Percentiles rank a stretch among this genome's conserved stretches.
Conservation (phyloP, 2,113 vertebrate species). For the Odontesthes bonariensis region DNA sequence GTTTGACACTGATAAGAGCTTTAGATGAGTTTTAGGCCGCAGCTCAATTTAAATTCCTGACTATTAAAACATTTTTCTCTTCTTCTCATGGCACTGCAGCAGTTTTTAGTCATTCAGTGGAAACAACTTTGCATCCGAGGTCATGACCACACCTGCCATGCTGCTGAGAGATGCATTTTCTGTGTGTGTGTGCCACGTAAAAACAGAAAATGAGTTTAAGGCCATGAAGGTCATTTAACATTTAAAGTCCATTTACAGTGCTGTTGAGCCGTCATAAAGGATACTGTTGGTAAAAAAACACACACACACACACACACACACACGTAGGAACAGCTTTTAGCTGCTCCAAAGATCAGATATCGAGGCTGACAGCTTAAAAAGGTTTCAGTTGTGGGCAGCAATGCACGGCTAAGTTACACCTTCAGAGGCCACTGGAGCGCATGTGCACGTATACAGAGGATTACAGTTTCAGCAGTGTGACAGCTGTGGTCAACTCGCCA, state of each 20-base stretch:
- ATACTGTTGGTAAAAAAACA: slow-evolving; percentile 41
- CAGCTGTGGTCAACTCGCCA: slow-evolving; percentile 53
- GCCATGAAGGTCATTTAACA: slow-evolving; percentile 54
- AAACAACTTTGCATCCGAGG: slow-evolving; percentile 53
- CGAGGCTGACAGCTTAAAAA: slow-evolving; percentile 66
- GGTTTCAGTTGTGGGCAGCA: slow-evolving; percentile 55
- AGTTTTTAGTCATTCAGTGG: slow-evolving; percentile 40
- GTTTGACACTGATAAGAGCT: background rate
- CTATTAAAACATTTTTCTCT: background rate
- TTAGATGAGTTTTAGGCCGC: background rate
- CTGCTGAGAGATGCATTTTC: slow-evolving; percentile 4
- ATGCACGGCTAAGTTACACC: slow-evolving; percentile 47
- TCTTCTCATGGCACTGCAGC: slow-evolving; percentile 10
- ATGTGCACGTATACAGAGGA: background rate
- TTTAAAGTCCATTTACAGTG: slow-evolving; percentile 60
- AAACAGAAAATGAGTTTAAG: slow-evolving; percentile 37
- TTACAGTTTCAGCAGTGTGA: slow-evolving; percentile 50
- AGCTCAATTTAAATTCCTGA: background rate
- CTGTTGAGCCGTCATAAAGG: slow-evolving; percentile 47
- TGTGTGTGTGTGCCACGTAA: background rate
- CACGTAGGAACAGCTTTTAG: slow-evolving; percentile 33
- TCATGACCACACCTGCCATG: slow-evolving; percentile 68
- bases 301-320: slow-evolving; percentile 29
- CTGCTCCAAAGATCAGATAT: slow-evolving; percentile 54
- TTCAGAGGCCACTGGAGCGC: slow-evolving; percentile 39